Conservation (phyloP, 2,797 vertebrate species). For the Gobionotothen gibberifrons region DNA sequence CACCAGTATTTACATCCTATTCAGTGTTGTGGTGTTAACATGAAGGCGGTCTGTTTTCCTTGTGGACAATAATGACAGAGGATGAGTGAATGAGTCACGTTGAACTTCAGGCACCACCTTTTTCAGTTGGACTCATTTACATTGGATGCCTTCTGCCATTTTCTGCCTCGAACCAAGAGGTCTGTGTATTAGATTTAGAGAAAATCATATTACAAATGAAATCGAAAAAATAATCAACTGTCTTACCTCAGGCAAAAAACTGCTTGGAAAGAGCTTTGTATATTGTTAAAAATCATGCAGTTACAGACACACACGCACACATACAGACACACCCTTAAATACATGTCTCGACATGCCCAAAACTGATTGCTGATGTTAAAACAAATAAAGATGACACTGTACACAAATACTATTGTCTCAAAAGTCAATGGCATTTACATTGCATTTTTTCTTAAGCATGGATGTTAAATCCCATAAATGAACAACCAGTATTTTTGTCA, state of each 20-base stretch:
- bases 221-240: slow-evolving; percentile 17
- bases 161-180: slow-evolving; percentile 26
- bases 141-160: slow-evolving; percentile 50
- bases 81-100: slow-evolving; percentile 57
- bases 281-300: no score
- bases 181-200: slow-evolving; percentile 9
- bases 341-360: neutral
- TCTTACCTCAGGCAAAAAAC: neutral
- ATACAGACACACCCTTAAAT: no score
- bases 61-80: slow-evolving; percentile 53
- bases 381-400: neutral
- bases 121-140: slow-evolving; percentile 45
- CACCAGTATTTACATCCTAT: slow-evolving; percentile 48
- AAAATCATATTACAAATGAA: slow-evolving; percentile 20
- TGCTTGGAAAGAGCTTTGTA: neutral
- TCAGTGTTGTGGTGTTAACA: slow-evolving; percentile 48
- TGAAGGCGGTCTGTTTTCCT: slow-evolving; percentile 24
- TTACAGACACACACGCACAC: no score
- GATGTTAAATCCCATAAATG: neutral
- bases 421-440: neutral
- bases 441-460: neutral
- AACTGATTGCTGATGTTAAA: neutral
- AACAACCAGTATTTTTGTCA: neutral
- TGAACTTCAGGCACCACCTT: slow-evolving; percentile 60
- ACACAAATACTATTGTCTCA: neutral